Evolutionary conservation across 1,140 invertebrate genomes (phyloP).

Genomic region (Sarcophaga bullata): DNA sequence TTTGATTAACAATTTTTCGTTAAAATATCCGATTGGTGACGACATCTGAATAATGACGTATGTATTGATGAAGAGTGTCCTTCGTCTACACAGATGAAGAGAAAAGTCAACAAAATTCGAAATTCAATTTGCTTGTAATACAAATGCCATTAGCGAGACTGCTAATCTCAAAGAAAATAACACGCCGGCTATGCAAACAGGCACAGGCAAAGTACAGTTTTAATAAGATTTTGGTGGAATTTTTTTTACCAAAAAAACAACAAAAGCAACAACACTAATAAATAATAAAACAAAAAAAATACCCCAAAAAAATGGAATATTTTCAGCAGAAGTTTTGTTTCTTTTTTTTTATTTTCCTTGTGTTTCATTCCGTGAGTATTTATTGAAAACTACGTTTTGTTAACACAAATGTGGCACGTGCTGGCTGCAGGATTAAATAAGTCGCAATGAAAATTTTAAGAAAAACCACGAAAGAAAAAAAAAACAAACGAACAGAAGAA

Average conservation of each 20-base stretch:
- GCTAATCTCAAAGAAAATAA: not conserved
- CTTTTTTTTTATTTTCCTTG: not conserved
- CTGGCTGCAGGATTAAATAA: conserved; percentile 29
- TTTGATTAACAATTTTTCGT: too few species aligned
- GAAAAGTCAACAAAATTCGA: not conserved
- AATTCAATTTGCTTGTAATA: not conserved
- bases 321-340: not conserved
- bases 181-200: conserved; percentile 21
- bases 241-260: conserved; percentile 20
- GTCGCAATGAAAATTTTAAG: not conserved
- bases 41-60: too few species aligned
- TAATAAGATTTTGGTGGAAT: conserved; percentile 38
- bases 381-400: conserved; percentile 33
- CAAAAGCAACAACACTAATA: not conserved
- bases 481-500: not conserved
- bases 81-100: too few species aligned
- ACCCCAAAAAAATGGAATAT: not conserved
- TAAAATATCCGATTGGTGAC: too few species aligned
- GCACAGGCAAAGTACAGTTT: conserved; percentile 26
- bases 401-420: conserved; percentile 20
- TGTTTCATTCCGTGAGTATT: not conserved
- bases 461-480: not conserved
- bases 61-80: too few species aligned
- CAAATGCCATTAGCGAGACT: conserved; percentile 31
- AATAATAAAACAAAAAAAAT: conserved; percentile 15